Percentiles rank a stretch among this genome's conserved stretches.
Evolutionary conservation across 2,888 invertebrate species (phyloP).

Genomic region (Fabriciana adippe): DNA sequence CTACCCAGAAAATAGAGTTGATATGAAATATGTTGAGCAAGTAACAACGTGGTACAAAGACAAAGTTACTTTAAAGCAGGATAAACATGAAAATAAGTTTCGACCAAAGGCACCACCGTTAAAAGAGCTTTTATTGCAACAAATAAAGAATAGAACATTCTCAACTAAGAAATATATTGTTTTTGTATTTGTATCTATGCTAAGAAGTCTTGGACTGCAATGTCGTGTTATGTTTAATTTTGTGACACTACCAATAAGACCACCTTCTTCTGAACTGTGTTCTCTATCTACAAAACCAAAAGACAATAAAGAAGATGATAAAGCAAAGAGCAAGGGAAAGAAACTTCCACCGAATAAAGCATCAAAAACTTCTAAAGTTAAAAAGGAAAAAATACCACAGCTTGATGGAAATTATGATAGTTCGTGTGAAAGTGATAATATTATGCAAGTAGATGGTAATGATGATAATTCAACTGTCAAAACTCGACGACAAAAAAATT

Average conservation of each 20-base stretch:
- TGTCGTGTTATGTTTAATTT: slow-evolving; percentile 91
- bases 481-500: slow-evolving; percentile 51
- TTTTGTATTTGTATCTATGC: slow-evolving; percentile 88
- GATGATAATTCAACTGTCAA: slow-evolving; percentile 52
- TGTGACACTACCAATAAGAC: slow-evolving; percentile 88
- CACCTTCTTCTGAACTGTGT: slow-evolving; percentile 84
- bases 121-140: slow-evolving; percentile 74
- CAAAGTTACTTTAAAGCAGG: slow-evolving; percentile 81
- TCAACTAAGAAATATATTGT: slow-evolving; percentile 86
- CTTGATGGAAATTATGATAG: slow-evolving; percentile 80
- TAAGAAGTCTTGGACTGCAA: slow-evolving; percentile 91
- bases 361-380: slow-evolving; percentile 46
- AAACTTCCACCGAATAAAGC: slow-evolving; percentile 42
- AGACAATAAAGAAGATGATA: slow-evolving; percentile 36
- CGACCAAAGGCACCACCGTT: slow-evolving; percentile 74
- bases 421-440: slow-evolving; percentile 49
- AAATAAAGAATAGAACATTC: slow-evolving; percentile 84
- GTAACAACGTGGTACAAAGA: slow-evolving; percentile 90
- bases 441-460: slow-evolving; percentile 66
- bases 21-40: slow-evolving; percentile 88
- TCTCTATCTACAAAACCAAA: slow-evolving; percentile 78
- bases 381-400: slow-evolving; percentile 69
- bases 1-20: slow-evolving; percentile 88
- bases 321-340: slow-evolving; percentile 42
- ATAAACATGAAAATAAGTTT: slow-evolving; percentile 78